Evolutionary conservation across 2,113 vertebrate species (phyloP).

Genomic region (Athene cunicularia): DNA sequence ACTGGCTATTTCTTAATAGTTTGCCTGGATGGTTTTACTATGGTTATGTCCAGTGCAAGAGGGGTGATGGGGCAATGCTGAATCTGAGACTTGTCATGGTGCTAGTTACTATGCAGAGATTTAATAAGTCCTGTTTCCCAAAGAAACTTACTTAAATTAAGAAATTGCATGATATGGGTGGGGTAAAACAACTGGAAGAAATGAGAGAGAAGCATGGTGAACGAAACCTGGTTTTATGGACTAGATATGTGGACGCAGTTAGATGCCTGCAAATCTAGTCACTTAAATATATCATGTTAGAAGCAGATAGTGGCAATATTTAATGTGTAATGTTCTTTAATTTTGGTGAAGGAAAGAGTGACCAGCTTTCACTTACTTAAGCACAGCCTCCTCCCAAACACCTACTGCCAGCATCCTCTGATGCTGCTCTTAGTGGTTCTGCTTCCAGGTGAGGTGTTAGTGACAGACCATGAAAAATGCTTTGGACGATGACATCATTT

Average conservation of each 20-base stretch:
- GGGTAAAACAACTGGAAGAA: background rate
- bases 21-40: background rate
- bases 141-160: background rate
- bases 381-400: background rate
- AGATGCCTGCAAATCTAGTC: background rate
- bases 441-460: background rate
- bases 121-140: background rate
- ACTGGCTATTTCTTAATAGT: background rate
- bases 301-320: background rate
- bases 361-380: background rate
- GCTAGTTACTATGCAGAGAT: background rate
- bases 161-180: background rate
- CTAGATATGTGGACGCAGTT: background rate
- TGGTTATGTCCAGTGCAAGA: background rate
- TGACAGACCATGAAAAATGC: background rate
- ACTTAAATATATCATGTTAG: background rate
- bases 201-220: background rate
- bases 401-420: background rate
- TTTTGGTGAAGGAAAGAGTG: background rate
- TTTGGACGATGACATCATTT: background rate
- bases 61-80: rapidly evolving
- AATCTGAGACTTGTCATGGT: background rate
- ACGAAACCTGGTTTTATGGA: background rate
- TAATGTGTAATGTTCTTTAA: background rate
- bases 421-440: background rate